A percentile compares a stretch with the other conserved stretches of the same genome.
Evolutionary conservation across 2,797 vertebrate genomes (phyloP).

Genomic region (Eulemur mongoz): DNA sequence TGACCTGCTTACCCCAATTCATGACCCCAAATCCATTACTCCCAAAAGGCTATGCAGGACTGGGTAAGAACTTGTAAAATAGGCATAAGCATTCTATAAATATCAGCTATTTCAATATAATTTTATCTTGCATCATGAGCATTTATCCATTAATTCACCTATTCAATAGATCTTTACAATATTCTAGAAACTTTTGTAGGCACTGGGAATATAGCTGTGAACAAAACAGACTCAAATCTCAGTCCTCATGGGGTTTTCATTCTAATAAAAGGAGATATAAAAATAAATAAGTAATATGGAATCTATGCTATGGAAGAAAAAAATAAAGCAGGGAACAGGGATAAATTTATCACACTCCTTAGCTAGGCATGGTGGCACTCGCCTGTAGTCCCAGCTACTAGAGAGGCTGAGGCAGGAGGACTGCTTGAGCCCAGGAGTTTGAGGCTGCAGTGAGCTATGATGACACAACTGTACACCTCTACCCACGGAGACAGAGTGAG

Average conservation of each 20-base stretch:
- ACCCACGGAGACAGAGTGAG: no score
- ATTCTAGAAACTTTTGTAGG: neutral
- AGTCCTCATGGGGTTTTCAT: neutral
- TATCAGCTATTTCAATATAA: slow-evolving; percentile 7
- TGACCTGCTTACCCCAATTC: neutral
- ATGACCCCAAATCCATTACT: neutral
- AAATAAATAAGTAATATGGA: neutral
- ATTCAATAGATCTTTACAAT: neutral
- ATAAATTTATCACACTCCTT: neutral
- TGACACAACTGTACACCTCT: no score
- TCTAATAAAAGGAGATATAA: slow-evolving; percentile 11
- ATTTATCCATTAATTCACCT: neutral
- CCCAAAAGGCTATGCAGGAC: neutral
- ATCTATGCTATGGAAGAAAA: neutral
- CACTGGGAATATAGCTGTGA: neutral
- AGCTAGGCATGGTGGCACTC: no score
- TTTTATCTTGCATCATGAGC: neutral
- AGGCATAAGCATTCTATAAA: neutral
- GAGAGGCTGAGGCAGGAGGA: no score
- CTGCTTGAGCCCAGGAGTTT: no score
- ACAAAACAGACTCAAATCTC: neutral
- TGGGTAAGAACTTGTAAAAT: neutral
- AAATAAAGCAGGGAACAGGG: neutral
- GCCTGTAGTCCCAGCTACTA: no score
- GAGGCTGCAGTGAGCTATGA: no score